Evolutionary conservation across 2,113 vertebrate species (phyloP), one percentile per base, ranked within the genome.

Genomic region (Eulacestoma nigropectus): DNA sequence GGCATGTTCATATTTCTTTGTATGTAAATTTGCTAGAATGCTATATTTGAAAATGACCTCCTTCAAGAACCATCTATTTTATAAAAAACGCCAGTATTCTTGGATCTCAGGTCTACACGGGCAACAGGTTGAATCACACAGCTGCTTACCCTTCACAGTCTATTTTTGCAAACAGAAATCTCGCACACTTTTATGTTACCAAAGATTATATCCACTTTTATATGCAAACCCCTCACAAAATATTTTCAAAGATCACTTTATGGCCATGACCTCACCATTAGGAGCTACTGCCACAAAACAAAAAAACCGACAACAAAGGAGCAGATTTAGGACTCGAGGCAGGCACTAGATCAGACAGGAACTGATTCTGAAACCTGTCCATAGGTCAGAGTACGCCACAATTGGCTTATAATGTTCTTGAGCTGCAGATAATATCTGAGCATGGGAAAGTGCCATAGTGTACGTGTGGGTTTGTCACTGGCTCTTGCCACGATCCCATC

Each of bases 401-500:
- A 3, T 2, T 42, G 27, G 32, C 57, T 50, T 39, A 12, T 1
- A 10, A 10, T 23, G 37, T 5, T 41, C 46, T 20, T 26, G 65
- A 49, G 19, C n/a, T 49, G 67, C 26, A 81, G 60, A 4, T 6
- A 1, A 3, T 20, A 15, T 13, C 53, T 37, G 32, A 20, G 33
- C 35, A 19, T 0, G 3, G 68, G 27, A 15, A 74, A 35, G 42
- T 11, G 11, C 12, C 26, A 23, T 0, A 2, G 18, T 8, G 9
- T 15, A 7, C 0, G 0, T 26, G 44, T 11, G 8, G 9, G 3
- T 49, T 35, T 30, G 27, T 27, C 59, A 9, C 16, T 4, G 21
- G 27, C 22, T 73, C 65, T 44, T 57, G 46, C 20, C 73, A 37
- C 0, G 0, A 2, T 8, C 8, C 30, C 42, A 17, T 1, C 19